Percentiles rank a stretch among this genome's conserved stretches.
These are phyloP conservation scores for Dipus sagitta DNA, from an alignment of 2,797 vertebrate genomes.

Conservation along the genomic window DNA sequence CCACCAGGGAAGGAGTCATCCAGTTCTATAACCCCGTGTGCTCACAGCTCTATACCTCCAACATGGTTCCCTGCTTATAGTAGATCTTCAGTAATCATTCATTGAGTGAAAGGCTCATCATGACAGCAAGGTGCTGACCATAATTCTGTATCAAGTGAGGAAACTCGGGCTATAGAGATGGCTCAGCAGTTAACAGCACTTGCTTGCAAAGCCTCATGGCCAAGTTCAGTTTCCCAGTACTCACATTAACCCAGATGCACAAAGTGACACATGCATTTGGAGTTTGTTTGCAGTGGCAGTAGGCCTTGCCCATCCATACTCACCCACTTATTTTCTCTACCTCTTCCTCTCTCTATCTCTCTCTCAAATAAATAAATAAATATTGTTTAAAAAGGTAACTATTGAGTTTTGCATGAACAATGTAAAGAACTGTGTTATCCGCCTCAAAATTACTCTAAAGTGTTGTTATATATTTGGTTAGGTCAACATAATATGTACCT, in stretches of 20 bases:
- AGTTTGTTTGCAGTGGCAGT: neutral
- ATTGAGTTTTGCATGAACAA: conserved; percentile 28
- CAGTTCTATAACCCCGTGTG: rapidly evolving
- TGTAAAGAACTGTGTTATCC: neutral
- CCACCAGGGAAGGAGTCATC: neutral
- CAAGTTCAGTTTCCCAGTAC: no score
- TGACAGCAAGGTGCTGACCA: neutral
- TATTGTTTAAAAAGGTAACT: neutral
- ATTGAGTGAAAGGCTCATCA: neutral
- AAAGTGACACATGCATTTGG: no score
- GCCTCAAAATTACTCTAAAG: neutral
- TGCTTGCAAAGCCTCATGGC: no score
- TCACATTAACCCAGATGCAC: no score
- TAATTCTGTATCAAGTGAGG: conserved; percentile 35
- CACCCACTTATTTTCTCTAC: no score
- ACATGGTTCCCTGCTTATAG: neutral
- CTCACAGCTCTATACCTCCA: neutral
- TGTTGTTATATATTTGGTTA: neutral
- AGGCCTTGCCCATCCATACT: no score
- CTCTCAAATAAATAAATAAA: no score
- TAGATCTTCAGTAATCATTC: neutral
- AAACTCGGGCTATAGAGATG: neutral
- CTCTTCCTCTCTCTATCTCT: no score
- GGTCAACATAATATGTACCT: neutral
- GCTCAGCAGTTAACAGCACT: neutral